These are phyloP conservation scores for Babyrousa celebensis DNA, from an alignment of 2,797 vertebrate species.

Conservation along the genomic window DNA sequence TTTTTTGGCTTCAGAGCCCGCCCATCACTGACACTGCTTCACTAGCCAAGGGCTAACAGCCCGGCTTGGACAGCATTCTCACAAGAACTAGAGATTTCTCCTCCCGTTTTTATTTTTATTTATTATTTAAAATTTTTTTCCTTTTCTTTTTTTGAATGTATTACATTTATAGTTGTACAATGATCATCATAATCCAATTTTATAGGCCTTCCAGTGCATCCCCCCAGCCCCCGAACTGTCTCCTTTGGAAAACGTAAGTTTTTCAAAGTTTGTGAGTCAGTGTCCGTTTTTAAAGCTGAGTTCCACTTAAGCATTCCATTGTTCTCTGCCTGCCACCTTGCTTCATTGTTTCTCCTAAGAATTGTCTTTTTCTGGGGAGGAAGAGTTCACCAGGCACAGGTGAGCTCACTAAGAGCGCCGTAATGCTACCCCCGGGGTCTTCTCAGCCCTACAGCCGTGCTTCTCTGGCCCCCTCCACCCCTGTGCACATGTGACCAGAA, in stretches of 20 bases:
- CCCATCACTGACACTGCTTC: neutral
- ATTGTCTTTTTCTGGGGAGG: constrained; percentile 21
- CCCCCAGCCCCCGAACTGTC: too few relatives aligned
- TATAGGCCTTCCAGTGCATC: too few relatives aligned
- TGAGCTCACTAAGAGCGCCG: neutral
- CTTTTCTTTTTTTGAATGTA: too few relatives aligned
- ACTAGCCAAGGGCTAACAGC: neutral
- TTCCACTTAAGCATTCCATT: neutral
- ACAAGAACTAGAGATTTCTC: neutral
- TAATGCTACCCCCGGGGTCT: neutral
- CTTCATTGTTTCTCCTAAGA: neutral
- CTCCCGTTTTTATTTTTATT: neutral
- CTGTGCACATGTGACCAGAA: rapidly evolving
- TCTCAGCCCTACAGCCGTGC: neutral
- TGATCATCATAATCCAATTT: too few relatives aligned
- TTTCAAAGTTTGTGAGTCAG: too few relatives aligned
- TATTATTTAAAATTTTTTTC: too few relatives aligned
- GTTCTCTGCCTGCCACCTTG: neutral
- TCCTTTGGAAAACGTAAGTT: too few relatives aligned
- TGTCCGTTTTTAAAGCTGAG: neutral
- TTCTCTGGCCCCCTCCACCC: neutral
- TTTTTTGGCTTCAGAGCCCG: neutral
- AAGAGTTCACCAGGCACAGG: neutral
- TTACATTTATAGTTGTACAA: too few relatives aligned
- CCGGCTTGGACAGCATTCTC: neutral